Evolutionary conservation across 53 echinoderm and acorn worm genomes (phyloP).

Genomic region (Crossaster papposus): DNA sequence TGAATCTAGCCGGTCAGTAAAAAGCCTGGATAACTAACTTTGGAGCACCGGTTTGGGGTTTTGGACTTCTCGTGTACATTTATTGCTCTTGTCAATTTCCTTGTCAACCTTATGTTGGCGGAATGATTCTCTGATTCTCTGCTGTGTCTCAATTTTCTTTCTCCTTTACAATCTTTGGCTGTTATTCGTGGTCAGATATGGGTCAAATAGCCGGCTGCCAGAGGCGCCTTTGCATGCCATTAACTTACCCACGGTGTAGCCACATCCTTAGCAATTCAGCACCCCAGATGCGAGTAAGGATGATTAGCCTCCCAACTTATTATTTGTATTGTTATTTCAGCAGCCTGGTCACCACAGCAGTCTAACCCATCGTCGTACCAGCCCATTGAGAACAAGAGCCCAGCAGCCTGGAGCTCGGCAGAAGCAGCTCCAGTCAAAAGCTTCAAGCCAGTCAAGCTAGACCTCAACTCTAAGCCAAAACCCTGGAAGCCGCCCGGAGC

Average conservation of each 20-base stretch:
- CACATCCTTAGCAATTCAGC: too few species aligned
- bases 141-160: too few species aligned
- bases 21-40: neutral
- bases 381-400: slow-evolving; percentile 37
- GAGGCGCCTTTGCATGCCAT: too few species aligned
- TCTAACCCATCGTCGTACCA: slow-evolving; percentile 13
- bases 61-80: neutral
- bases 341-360: slow-evolving; percentile 42
- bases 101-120: too few species aligned
- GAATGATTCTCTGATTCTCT: too few species aligned
- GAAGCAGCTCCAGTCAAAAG: slow-evolving; percentile 59
- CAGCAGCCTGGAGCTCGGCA: slow-evolving; percentile 38
- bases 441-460: slow-evolving; percentile 85
- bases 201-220: too few species aligned
- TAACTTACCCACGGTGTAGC: too few species aligned
- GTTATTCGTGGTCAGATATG: too few species aligned
- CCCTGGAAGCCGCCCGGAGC: slow-evolving; percentile 35
- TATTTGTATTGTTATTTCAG: neutral
- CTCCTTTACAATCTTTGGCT: too few species aligned
- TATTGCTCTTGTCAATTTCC: too few species aligned
- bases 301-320: too few species aligned
- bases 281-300: too few species aligned
- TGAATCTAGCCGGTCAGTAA: neutral
- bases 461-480: slow-evolving; percentile 56
- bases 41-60: neutral